Evolutionary conservation across 2,888 invertebrate genomes (phyloP).

Genomic region (Rhorus exstirpatorius): DNA sequence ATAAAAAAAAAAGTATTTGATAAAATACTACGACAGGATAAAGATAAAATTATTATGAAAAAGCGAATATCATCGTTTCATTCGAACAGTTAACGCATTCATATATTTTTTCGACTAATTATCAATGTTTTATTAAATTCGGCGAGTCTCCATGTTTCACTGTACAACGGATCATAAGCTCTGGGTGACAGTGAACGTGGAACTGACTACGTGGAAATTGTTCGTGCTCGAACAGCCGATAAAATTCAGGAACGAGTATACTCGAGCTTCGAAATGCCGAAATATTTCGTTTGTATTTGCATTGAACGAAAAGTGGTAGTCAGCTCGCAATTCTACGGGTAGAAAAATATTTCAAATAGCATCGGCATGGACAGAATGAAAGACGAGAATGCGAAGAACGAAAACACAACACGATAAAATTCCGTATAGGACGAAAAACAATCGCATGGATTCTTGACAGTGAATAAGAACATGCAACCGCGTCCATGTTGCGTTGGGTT

Average conservation of each 20-base stretch:
- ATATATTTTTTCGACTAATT: too few relatives aligned
- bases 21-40: too few relatives aligned
- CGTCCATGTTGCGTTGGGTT: slow-evolving; percentile 37
- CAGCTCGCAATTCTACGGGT: not conserved
- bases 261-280: not conserved
- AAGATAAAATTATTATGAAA: too few relatives aligned
- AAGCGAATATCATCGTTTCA: too few relatives aligned
- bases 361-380: not conserved
- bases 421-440: slow-evolving; percentile 44
- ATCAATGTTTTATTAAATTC: not conserved
- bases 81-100: too few relatives aligned
- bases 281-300: slow-evolving; percentile 20
- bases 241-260: not conserved
- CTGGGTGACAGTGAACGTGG: not conserved
- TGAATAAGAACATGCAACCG: slow-evolving; percentile 50
- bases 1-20: too few relatives aligned
- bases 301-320: slow-evolving; percentile 8
- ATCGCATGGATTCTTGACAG: slow-evolving; percentile 34
- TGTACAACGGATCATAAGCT: not conserved
- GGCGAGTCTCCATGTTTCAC: too few relatives aligned
- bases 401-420: slow-evolving; percentile 19
- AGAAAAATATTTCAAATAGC: slow-evolving; percentile 27
- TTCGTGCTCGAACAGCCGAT: not conserved
- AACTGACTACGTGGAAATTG: not conserved
- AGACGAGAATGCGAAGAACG: not conserved